A percentile compares a stretch with the other conserved stretches of the same genome.
Conservation (phyloP, 2,113 vertebrate genomes). For the Phocoena sinus region DNA sequence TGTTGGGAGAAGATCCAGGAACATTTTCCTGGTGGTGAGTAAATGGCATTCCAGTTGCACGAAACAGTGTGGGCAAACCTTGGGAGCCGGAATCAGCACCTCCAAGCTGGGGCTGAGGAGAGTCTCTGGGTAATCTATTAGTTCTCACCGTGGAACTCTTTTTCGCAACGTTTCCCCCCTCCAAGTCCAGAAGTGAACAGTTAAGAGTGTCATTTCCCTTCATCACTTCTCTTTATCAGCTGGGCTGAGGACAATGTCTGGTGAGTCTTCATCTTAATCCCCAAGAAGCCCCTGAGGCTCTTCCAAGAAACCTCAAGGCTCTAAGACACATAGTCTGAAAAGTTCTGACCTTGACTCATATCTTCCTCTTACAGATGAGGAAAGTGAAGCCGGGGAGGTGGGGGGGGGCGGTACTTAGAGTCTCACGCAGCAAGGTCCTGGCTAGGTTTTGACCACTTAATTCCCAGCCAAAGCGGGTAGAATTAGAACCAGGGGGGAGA, state of each 20-base stretch:
- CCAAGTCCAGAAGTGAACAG: background rate
- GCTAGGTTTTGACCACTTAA: background rate
- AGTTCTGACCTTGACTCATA: background rate
- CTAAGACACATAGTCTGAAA: too few relatives aligned
- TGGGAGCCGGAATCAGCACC: background rate
- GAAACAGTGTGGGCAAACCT: background rate
- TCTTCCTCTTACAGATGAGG: background rate
- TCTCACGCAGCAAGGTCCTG: background rate
- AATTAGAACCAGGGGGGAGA: background rate
- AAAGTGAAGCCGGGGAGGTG: background rate
- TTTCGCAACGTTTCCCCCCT: background rate
- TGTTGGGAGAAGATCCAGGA: background rate
- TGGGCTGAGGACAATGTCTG: too few relatives aligned
- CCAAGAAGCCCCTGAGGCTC: background rate
- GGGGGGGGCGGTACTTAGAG: too few relatives aligned
- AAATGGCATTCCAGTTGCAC: too few relatives aligned
- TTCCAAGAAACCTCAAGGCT: background rate
- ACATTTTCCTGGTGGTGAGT: background rate
- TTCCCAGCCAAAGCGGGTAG: background rate
- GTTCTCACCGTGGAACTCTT: background rate
- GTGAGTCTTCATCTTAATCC: background rate
- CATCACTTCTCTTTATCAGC: background rate
- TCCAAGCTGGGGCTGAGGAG: background rate
- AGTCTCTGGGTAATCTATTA: fast-evolving
- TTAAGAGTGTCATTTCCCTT: background rate